These are phyloP conservation scores for Myotis davidii DNA, from an alignment of 2,113 vertebrate species.

Conservation along the genomic window DNA sequence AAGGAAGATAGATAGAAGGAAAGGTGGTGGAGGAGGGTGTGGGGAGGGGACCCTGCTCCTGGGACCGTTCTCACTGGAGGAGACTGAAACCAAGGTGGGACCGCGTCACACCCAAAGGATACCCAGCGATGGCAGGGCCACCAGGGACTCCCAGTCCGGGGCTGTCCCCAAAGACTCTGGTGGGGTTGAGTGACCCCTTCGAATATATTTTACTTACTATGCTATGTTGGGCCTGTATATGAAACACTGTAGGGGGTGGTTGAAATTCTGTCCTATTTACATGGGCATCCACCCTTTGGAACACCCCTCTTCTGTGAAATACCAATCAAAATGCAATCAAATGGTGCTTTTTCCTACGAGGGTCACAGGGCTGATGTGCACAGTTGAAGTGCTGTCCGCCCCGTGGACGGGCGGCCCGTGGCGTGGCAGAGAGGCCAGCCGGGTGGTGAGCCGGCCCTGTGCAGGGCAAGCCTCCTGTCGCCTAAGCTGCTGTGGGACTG, in stretches of 20 bases:
- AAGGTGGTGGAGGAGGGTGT: neutral
- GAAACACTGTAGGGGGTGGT: neutral
- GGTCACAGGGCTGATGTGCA: neutral
- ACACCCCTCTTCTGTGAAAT: no score
- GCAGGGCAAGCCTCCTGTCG: neutral
- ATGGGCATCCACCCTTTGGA: neutral
- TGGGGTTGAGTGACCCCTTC: neutral
- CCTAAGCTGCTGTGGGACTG: neutral
- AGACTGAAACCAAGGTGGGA: neutral
- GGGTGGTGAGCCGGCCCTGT: no score
- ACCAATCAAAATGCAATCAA: neutral
- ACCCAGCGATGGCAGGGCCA: neutral
- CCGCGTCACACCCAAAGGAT: neutral
- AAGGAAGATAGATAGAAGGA: neutral
- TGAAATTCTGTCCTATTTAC: neutral
- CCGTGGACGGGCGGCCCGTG: neutral
- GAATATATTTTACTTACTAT: neutral
- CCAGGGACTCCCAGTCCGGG: neutral
- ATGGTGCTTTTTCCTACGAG: neutral
- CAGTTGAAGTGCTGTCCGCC: neutral
- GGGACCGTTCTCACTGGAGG: neutral
- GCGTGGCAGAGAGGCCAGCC: rapidly evolving
- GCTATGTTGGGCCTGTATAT: rapidly evolving
- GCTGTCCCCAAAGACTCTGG: neutral
- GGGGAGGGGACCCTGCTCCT: neutral